Conservation (phyloP, 1,140 invertebrate genomes). For the Hesperophylax magnus region DNA sequence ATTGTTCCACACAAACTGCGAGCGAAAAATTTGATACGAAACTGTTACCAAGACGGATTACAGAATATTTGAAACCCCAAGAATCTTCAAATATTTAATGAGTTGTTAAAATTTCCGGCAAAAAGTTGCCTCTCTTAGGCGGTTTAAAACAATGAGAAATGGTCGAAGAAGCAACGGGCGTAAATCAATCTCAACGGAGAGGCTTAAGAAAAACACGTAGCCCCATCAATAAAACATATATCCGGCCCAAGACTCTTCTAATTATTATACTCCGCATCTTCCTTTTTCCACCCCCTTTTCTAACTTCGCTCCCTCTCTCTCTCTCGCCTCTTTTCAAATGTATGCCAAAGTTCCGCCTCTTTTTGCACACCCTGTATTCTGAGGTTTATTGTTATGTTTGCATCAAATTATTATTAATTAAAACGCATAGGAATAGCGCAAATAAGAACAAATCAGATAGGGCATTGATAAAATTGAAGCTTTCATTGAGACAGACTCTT, state of each 20-base stretch:
- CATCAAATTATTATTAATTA: too few species aligned
- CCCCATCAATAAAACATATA: constrained; percentile 56
- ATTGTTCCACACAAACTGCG: constrained; percentile 23
- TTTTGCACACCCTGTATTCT: constrained; percentile 23
- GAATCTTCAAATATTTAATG: constrained; percentile 42
- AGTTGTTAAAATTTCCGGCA: constrained; percentile 36
- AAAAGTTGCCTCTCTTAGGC: constrained; percentile 30
- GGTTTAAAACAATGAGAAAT: constrained; percentile 42
- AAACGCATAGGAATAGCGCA: too few species aligned
- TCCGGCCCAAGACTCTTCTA: constrained; percentile 52
- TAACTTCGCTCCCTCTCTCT: neutral
- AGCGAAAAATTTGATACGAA: constrained; percentile 30
- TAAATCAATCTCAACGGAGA: constrained; percentile 32
- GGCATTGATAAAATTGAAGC: too few species aligned
- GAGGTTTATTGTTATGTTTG: too few species aligned
- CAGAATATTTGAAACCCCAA: constrained; percentile 37
- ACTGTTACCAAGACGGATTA: constrained; percentile 35
- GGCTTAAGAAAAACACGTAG: constrained; percentile 48
- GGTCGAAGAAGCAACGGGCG: constrained; percentile 19
- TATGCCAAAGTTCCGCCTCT: constrained; percentile 20
- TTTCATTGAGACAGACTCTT: too few species aligned
- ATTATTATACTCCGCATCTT: constrained; percentile 50
- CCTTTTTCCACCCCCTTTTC: neutral
- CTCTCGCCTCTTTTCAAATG: constrained; percentile 31
- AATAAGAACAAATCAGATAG: too few species aligned